Evolutionary conservation across 2,113 vertebrate species (phyloP).

Genomic region (Dicentrarchus labrax): DNA sequence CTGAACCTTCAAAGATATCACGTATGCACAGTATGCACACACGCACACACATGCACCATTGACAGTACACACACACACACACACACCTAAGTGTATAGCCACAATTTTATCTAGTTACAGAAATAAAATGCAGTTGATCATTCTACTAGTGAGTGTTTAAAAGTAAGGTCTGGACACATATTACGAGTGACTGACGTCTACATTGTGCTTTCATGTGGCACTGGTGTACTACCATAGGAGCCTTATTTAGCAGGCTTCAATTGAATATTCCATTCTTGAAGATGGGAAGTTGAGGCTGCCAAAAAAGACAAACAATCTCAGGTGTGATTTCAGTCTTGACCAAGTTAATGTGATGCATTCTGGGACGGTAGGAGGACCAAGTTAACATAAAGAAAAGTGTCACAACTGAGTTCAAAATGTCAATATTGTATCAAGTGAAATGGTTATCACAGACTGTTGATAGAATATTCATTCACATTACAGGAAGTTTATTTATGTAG

Average conservation of each 20-base stretch:
- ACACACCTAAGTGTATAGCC: not conserved
- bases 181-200: too few species aligned
- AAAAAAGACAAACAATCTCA: not conserved
- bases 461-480: not conserved
- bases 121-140: not conserved
- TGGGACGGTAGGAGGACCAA: not conserved
- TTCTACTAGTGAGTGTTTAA: not conserved
- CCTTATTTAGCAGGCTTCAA: not conserved
- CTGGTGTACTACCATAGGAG: not conserved
- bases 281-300: not conserved
- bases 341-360: not conserved
- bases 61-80: not conserved
- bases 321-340: not conserved
- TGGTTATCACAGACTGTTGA: not conserved
- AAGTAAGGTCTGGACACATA: not conserved
- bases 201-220: not conserved
- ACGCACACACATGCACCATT: not conserved
- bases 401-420: not conserved
- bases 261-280: not conserved
- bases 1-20: not conserved
- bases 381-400: not conserved
- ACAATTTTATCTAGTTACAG: not conserved
- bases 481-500: not conserved
- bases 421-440: not conserved
- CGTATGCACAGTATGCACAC: too few species aligned